Evolutionary conservation across 2,797 vertebrate genomes (phyloP).

Genomic region (Malurus splendens): DNA sequence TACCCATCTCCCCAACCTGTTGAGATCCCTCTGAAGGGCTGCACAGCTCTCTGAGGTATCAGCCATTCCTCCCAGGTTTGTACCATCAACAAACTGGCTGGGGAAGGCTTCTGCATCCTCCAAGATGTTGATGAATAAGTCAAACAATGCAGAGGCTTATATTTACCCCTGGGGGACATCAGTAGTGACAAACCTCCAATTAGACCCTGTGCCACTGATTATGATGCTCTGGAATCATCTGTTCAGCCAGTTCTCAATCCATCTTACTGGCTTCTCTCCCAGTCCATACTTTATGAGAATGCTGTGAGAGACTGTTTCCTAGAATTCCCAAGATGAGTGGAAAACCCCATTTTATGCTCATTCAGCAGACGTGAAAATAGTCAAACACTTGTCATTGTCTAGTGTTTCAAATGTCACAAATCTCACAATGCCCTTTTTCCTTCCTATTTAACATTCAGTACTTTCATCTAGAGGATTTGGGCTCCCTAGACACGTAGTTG

Average conservation of each 20-base stretch:
- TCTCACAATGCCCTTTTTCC: not conserved
- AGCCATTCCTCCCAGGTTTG: not conserved
- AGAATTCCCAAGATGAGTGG: not conserved
- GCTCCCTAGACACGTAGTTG: not conserved
- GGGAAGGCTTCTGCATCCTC: not conserved
- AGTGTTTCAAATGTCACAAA: not conserved
- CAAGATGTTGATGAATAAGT: not conserved
- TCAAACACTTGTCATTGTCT: not conserved
- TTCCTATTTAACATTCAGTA: not conserved
- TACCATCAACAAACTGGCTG: accelerated
- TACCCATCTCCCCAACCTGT: not conserved
- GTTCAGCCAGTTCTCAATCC: not conserved
- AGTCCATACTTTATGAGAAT: not conserved
- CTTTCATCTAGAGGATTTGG: not conserved
- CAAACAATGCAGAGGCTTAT: not conserved
- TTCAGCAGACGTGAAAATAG: not conserved
- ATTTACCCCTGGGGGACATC: too few species aligned
- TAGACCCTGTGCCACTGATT: not conserved
- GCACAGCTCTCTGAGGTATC: not conserved
- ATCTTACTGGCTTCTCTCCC: not conserved
- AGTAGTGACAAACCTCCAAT: not conserved
- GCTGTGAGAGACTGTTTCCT: not conserved
- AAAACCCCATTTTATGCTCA: not conserved
- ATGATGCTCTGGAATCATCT: not conserved
- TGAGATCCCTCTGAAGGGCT: not conserved